Percentiles rank a stretch among this genome's conserved stretches.
These are phyloP conservation scores for Gortyna flavago DNA, from an alignment of 2,888 invertebrate species.

Conservation along the genomic window DNA sequence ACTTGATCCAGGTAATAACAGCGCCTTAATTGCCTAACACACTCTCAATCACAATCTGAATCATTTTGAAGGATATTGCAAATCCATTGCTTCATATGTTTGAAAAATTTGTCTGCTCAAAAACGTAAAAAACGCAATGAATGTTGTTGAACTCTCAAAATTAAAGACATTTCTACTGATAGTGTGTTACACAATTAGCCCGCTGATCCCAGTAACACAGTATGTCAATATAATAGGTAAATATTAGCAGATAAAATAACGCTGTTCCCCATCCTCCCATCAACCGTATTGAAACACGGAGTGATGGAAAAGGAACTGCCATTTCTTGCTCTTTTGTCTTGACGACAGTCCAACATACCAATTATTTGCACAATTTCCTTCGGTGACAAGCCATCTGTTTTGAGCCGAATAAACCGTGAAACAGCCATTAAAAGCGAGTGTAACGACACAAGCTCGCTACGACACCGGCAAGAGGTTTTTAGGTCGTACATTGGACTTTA, in stretches of 20 bases:
- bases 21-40: too few relatives aligned
- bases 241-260: neutral
- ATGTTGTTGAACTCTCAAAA: too few relatives aligned
- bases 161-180: too few relatives aligned
- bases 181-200: neutral
- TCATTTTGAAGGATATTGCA: too few relatives aligned
- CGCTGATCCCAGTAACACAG: neutral
- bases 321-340: neutral
- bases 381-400: slow-evolving; percentile 33
- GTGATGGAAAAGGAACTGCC: neutral
- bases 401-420: slow-evolving; percentile 14
- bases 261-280: neutral
- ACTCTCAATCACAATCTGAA: too few relatives aligned
- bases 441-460: slow-evolving; percentile 40
- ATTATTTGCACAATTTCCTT: slow-evolving; percentile 46
- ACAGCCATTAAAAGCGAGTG: slow-evolving; percentile 34
- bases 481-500: slow-evolving; percentile 50
- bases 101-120: too few relatives aligned
- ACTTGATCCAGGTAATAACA: neutral
- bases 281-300: neutral
- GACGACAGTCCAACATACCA: neutral
- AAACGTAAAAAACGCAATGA: too few relatives aligned
- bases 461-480: slow-evolving; percentile 44
- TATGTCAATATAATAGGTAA: neutral
- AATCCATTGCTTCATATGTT: too few relatives aligned